Conservation (phyloP, 2,797 vertebrate species). For the Crocidura indochinensis region DNA sequence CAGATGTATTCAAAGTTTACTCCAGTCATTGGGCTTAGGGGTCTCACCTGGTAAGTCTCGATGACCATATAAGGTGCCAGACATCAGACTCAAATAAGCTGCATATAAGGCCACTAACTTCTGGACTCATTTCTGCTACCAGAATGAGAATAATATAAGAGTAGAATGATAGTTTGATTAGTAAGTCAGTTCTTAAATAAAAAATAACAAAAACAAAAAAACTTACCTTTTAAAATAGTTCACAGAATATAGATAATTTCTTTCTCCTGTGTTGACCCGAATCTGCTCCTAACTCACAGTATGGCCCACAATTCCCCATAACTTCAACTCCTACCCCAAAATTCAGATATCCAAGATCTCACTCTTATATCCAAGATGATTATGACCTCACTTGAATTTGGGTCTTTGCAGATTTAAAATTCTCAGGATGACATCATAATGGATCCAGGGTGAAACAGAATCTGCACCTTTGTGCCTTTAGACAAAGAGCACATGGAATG, state of each 20-base stretch:
- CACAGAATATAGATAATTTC: background rate
- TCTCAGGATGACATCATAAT: background rate
- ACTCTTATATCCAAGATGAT: background rate
- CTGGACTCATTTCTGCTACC: background rate
- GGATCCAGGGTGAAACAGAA: background rate
- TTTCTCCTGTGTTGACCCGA: background rate
- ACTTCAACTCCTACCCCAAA: background rate
- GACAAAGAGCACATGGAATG: background rate
- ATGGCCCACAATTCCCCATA: background rate
- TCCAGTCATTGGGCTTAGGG: too few species aligned
- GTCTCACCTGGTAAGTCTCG: too few species aligned
- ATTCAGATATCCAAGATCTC: background rate
- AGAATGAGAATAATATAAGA: background rate
- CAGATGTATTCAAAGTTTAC: too few species aligned
- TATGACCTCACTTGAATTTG: background rate
- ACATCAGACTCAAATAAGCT: too few species aligned
- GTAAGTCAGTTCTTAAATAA: background rate
- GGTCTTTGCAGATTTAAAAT: slow-evolving; percentile 3
- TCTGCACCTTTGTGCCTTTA: background rate
- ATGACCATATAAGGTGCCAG: too few species aligned
- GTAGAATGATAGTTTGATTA: background rate
- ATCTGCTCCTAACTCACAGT: too few species aligned
- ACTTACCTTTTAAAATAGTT: background rate
- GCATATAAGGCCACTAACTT: too few species aligned
- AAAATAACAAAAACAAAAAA: background rate